These are phyloP conservation scores for Antheraea mylitta DNA, from an alignment of 1,140 invertebrate genomes.

Conservation along the genomic window DNA sequence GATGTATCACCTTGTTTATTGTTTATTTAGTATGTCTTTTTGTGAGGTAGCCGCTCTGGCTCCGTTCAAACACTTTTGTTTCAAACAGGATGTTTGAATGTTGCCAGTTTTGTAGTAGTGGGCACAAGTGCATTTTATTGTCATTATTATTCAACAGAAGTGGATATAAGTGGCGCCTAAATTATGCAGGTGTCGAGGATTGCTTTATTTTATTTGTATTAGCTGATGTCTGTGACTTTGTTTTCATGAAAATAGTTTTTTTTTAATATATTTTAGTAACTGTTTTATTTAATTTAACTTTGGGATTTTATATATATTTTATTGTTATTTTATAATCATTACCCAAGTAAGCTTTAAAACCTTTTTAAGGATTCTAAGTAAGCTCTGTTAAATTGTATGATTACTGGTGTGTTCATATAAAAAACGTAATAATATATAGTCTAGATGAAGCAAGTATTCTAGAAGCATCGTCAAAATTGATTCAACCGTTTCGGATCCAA, in stretches of 20 bases:
- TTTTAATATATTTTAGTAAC: too few species aligned
- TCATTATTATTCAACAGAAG: background rate
- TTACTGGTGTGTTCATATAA: too few species aligned
- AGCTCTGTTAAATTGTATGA: too few species aligned
- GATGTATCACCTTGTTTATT: constrained; percentile 66
- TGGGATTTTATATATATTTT: too few species aligned
- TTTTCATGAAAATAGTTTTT: background rate
- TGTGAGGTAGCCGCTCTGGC: constrained; percentile 19
- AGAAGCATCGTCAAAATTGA: too few species aligned
- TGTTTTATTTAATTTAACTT: too few species aligned
- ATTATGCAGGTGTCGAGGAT: background rate
- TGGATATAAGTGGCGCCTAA: background rate
- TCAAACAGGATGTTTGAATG: constrained; percentile 34
- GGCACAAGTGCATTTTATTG: constrained; percentile 11
- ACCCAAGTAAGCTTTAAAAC: too few species aligned
- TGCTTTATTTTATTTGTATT: background rate
- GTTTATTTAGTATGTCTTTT: constrained; percentile 68
- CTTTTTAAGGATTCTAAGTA: too few species aligned
- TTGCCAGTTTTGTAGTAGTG: constrained; percentile 18
- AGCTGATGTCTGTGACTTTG: background rate
- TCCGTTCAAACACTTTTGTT: constrained; percentile 32
- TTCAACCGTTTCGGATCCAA: too few species aligned
- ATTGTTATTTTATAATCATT: too few species aligned
- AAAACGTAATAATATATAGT: too few species aligned
- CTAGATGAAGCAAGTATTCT: too few species aligned